A percentile compares a stretch with the other conserved stretches of the same genome.
Evolutionary conservation across 1,140 invertebrate species (phyloP).

Genomic region (Saccostrea glomerata): DNA sequence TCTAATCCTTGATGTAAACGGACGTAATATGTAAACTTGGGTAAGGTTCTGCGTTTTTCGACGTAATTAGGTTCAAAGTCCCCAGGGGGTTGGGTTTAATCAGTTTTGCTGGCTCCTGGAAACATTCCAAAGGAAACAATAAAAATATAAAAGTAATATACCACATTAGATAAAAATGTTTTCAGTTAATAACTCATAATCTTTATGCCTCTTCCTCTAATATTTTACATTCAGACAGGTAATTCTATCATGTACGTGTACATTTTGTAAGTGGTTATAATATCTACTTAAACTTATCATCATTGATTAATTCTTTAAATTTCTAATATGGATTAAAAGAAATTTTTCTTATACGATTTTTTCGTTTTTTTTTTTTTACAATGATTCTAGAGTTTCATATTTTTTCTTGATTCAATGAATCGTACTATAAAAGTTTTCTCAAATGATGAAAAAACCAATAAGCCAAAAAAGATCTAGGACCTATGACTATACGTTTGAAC

Average conservation of each 20-base stretch:
- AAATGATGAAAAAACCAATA: too few species aligned
- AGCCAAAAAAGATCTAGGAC: too few species aligned
- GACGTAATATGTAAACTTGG: neutral
- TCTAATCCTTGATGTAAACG: neutral
- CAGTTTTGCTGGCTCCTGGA: neutral
- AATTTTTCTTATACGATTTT: too few species aligned
- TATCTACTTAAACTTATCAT: too few species aligned
- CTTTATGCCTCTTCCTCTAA: neutral
- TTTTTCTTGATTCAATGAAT: too few species aligned
- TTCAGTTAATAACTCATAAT: conserved; percentile 4
- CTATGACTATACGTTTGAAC: too few species aligned
- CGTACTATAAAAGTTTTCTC: too few species aligned
- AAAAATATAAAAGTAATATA: conserved; percentile 13
- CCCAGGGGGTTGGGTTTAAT: neutral
- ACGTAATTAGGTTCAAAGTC: neutral
- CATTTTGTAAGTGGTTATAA: too few species aligned
- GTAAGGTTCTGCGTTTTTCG: neutral
- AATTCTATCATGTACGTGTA: neutral
- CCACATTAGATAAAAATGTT: neutral
- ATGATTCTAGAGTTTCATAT: too few species aligned
- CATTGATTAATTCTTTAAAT: too few species aligned
- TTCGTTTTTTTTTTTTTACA: too few species aligned
- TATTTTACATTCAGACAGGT: neutral
- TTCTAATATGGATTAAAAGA: too few species aligned
- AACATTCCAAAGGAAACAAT: neutral